Evolutionary conservation across 2,113 vertebrate genomes (phyloP), one percentile per base, ranked within the genome.

Genomic region (Peromyscus leucopus): DNA sequence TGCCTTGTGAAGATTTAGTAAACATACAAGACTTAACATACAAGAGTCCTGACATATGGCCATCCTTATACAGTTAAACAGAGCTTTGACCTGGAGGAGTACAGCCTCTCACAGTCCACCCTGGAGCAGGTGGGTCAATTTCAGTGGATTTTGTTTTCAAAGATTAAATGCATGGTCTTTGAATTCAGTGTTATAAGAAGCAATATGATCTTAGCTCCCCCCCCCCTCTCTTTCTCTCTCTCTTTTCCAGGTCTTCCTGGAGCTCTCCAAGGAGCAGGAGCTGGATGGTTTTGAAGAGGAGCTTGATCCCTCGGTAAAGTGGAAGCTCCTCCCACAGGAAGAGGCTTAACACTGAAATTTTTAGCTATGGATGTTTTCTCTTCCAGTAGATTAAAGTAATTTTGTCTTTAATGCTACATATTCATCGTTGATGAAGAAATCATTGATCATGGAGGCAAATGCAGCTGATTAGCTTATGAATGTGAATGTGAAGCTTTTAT

Each of bases 71-170:
- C 97, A 99, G 98, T 98, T 63, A 99, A 99, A 96, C 87, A 74
- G 90, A 97, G 16, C 89, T 98, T 98, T 61, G 89, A 94, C 87
- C 90, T 99, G 6, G 99, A 99, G 93, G 99, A 99, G 15, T 99
- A 99, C 97, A 99, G 98, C 96, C 98, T 99, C 94, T 99, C 99
- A 0, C 95, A 99, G 97, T 98, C 97, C 55, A 98, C 98, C 57
- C 90, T 99, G 97, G 98, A 99, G 69, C 99, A 99, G 98, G 98
- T 98, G 96, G 5, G 96, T 96, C 15, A 0, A 0, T 28, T 12
- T 26, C 2, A 15, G 22, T 26, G 9, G 36, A 9, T 3, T 5
- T 16, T 0, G 39, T 65, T 17, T n/a, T 0, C 5, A 28, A 7
- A 2, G 19, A 36, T 57, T 89, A n/a, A 57, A 57, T 28, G 13